Conservation (phyloP, 2,113 vertebrate species). For the Sinosuthora webbiana region DNA sequence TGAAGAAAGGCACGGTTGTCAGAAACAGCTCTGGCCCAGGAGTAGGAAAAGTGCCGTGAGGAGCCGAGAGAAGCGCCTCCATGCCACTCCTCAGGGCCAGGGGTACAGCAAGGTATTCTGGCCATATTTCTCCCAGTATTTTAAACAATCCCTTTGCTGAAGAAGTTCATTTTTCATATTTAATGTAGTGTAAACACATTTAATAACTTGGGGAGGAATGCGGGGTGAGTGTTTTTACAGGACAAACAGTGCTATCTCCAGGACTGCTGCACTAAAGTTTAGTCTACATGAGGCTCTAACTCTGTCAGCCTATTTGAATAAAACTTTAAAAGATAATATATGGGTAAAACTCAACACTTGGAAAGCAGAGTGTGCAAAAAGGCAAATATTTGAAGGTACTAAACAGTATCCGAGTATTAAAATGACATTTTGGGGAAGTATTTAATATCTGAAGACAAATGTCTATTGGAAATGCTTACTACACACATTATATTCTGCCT, state of each 20-base stretch:
- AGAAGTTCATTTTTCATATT: constrained; percentile 64
- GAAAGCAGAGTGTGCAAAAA: constrained; percentile 44
- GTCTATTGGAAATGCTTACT: constrained; percentile 61
- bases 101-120: neutral
- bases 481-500: constrained; percentile 54
- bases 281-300: constrained; percentile 41
- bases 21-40: neutral
- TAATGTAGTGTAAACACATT: constrained; percentile 64
- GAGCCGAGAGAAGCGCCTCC: fast-evolving
- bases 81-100: neutral
- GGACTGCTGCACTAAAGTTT: constrained; percentile 35
- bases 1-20: constrained; percentile 34
- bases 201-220: constrained; percentile 55
- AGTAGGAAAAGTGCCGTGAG: neutral
- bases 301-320: constrained; percentile 52
- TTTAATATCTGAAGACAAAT: constrained; percentile 62
- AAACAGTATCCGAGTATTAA: constrained; percentile 59
- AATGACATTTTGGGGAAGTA: constrained; percentile 63
- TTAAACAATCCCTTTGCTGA: constrained; percentile 18
- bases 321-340: constrained; percentile 55
- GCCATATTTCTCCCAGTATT: constrained; percentile 11
- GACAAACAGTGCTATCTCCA: constrained; percentile 60
- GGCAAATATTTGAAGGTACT: constrained; percentile 65
- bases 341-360: constrained; percentile 41
- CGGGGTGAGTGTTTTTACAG: constrained; percentile 26